These are phyloP conservation scores for Rambutsinella grinnellia DNA, from an alignment of 2,888 invertebrate genomes.

Conservation along the genomic window DNA sequence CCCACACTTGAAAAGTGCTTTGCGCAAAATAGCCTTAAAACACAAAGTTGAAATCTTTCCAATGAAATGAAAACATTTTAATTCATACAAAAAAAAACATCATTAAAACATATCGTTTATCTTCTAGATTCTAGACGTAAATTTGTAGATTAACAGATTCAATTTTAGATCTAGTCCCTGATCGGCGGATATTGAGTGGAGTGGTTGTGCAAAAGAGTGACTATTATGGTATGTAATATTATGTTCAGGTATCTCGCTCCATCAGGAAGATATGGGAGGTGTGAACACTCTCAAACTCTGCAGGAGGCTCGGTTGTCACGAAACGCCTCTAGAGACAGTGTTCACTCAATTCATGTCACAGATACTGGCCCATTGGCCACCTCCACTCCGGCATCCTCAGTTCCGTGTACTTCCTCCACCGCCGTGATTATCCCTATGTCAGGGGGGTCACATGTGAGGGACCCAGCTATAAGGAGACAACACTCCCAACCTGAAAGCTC, in stretches of 20 bases:
- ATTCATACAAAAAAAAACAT: no score
- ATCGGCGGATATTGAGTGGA: no score
- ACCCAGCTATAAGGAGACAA: constrained; percentile 85
- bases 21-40: no score
- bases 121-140: no score
- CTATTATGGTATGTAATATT: constrained; percentile 4
- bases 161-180: no score
- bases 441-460: constrained; percentile 65
- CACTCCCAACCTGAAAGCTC: constrained; percentile 87
- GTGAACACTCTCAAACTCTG: constrained; percentile 51
- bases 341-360: constrained; percentile 76
- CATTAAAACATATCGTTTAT: no score
- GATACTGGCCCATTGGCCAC: constrained; percentile 42
- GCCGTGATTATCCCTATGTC: constrained; percentile 42
- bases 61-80: no score
- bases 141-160: no score
- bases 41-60: no score
- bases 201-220: background rate
- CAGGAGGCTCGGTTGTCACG: constrained; percentile 74
- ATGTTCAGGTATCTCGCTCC: constrained; percentile 52
- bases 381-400: constrained; percentile 14
- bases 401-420: constrained; percentile 66
- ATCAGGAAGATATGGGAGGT: constrained; percentile 40
- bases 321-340: constrained; percentile 83
- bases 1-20: no score